Percentiles rank a stretch among this genome's conserved stretches.
Conservation (phyloP, 2,797 vertebrate species). For the Microcaecilia unicolor region DNA sequence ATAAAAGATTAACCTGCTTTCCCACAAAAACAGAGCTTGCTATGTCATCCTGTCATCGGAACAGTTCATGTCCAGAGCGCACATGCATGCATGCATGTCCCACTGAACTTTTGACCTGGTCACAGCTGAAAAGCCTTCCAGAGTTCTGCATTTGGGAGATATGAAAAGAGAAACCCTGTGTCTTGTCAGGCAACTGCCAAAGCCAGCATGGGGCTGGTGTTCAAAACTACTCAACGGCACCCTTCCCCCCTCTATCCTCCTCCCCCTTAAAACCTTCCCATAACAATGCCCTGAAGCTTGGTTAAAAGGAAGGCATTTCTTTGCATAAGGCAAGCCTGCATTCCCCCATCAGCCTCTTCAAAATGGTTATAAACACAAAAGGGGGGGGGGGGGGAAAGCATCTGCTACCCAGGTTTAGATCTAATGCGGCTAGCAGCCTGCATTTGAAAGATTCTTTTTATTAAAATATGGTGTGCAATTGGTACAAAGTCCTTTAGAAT, state of each 20-base stretch:
- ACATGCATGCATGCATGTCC: conserved; percentile 13
- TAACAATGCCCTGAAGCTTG: conserved; percentile 17
- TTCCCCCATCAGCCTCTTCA: too few species aligned
- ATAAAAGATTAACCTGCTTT: too few species aligned
- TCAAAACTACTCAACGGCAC: too few species aligned
- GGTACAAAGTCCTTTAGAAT: neutral
- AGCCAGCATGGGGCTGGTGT: conserved; percentile 30
- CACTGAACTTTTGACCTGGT: conserved; percentile 57
- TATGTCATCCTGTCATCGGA: too few species aligned
- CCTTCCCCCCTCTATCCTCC: too few species aligned
- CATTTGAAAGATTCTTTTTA: conserved; percentile 24
- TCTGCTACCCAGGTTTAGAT: conserved; percentile 30
- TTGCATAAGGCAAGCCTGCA: conserved; percentile 7
- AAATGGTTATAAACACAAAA: too few species aligned
- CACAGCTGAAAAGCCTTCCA: conserved; percentile 20
- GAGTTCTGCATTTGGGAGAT: conserved; percentile 8
- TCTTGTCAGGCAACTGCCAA: conserved; percentile 26
- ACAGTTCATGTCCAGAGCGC: conserved; percentile 7
- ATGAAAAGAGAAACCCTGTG: conserved; percentile 26
- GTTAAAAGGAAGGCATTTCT: conserved; percentile 32
- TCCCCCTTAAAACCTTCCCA: too few species aligned
- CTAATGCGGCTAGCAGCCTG: neutral
- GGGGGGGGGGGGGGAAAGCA: too few species aligned
- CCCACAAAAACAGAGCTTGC: conserved; percentile 20
- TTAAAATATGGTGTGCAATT: conserved; percentile 12